Evolutionary conservation across 2,113 vertebrate genomes (phyloP), one percentile per base, ranked within the genome.

Genomic region (Gasterosteus nipponicus): DNA sequence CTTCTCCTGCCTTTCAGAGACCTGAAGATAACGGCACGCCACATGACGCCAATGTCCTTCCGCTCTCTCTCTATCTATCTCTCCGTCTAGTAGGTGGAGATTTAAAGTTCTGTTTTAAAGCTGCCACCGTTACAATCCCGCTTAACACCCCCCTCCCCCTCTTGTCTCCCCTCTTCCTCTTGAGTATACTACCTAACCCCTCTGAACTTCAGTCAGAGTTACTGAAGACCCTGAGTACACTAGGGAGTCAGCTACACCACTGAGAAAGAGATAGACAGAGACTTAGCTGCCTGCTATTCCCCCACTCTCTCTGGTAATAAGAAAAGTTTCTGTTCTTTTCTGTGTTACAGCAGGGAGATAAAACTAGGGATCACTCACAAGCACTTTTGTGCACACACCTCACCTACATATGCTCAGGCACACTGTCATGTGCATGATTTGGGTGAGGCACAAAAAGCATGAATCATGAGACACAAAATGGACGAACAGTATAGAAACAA

Each of bases 51-150:
- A 90, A 91, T 90, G 89, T 91, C 90, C 86, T 84, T 85, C 77
- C 82, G 57, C 78, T 66, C 65, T 78, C 79, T 85, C 73, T 90
- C 88, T 81, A 69, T 81, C 77, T 80, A 47, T 57, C 72, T n/a
- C 39, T 68, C 65, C 75, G 80, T 84, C 73, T 90, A 87, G 85
- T 93, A 93, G 91, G 91, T 92, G 86, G 89, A 92, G 90, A 94
- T 93, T 94, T 93, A 93, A 93, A 93, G 92, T 93, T 92, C 88
- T 90, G 89, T 87, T 92, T 92, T 89, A 92, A 93, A 92, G 90
- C 89, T 86, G 87, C 88, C 89, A 91, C 89, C 86, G 85, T 86
- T 86, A 89, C 91, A 93, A 93, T 94, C 92, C 92, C 90, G 87
- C 93, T 93, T 92, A 93, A 93, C 92, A 85, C 90, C 89, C 74